Evolutionary conservation across 2,888 invertebrate species (phyloP).

Genomic region (Halictus quadricinctus): DNA sequence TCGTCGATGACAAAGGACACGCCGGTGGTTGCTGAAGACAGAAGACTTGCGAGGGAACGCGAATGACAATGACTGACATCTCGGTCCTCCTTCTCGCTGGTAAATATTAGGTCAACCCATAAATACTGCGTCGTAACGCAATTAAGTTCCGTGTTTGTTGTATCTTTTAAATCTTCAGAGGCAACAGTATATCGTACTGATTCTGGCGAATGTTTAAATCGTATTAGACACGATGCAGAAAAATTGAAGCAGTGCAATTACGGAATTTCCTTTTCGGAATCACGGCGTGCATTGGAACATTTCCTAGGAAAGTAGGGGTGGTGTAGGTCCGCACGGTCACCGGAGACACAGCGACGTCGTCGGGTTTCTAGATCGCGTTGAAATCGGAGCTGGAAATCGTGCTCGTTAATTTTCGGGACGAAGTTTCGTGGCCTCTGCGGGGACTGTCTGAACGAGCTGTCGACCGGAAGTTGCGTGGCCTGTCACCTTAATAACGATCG

Average conservation of each 20-base stretch:
- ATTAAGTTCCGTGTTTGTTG: not conserved
- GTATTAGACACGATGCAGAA: no score
- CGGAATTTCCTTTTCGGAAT: not conserved
- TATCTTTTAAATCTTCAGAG: not conserved
- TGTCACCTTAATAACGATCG: conserved; percentile 35
- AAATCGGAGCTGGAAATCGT: conserved; percentile 4
- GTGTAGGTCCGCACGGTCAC: not conserved
- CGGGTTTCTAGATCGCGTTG: conserved; percentile 3
- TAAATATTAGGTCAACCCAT: not conserved
- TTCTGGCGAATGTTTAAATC: no score
- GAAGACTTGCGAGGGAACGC: not conserved
- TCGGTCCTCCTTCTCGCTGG: not conserved
- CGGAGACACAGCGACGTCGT: not conserved
- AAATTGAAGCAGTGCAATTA: not conserved
- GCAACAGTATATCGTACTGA: no score
- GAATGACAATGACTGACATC: not conserved
- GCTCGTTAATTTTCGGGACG: conserved; percentile 2
- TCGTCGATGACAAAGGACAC: not conserved
- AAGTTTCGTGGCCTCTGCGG: not conserved
- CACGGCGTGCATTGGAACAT: not conserved
- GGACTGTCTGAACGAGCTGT: not conserved
- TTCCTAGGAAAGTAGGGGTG: not conserved
- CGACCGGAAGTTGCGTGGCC: conserved; percentile 6
- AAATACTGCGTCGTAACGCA: no score
- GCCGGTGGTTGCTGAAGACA: not conserved